phyloP scores from a whole-genome alignment of 2,113 vertebrate genomes.

The Myotis lucifugus region DNA sequence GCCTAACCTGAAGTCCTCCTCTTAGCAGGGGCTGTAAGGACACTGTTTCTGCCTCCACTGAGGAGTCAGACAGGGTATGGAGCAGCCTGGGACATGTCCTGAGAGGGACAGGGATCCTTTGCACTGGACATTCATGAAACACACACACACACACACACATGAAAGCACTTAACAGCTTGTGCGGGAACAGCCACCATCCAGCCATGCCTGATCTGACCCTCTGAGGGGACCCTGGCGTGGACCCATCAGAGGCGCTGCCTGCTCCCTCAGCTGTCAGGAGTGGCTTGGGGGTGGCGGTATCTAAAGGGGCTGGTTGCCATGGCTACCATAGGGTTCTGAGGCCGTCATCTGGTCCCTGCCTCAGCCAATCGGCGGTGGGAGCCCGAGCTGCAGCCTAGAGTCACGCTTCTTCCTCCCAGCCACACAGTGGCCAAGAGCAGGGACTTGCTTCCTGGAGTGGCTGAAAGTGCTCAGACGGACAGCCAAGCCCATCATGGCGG shows the following conservation, averaged over 20 bases:
- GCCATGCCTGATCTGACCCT: neutral
- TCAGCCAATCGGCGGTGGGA: conserved; percentile 95
- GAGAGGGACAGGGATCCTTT: neutral
- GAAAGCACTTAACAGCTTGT: neutral
- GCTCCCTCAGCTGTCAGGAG: conserved; percentile 90
- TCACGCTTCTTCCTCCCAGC: conserved; percentile 95
- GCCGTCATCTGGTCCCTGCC: conserved; percentile 94
- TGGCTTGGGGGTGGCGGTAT: conserved; percentile 88
- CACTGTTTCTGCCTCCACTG: neutral
- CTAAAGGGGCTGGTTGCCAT: conserved; percentile 97
- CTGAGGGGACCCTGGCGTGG: conserved; percentile 47
- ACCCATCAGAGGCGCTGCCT: conserved; percentile 67
- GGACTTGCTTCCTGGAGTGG: conserved; percentile 89
- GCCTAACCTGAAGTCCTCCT: conserved; percentile 71
- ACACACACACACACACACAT: neutral
- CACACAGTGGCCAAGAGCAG: conserved; percentile 91
- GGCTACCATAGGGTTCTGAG: conserved; percentile 94
- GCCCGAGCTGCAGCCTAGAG: conserved; percentile 94
- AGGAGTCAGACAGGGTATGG: neutral
- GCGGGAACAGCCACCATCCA: neutral
- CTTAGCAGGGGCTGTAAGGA: neutral
- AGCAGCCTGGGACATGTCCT: neutral
- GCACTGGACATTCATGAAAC: neutral
- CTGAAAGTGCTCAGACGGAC: conserved; percentile 88
- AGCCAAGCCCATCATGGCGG: conserved; percentile 92